Conservation (phyloP, 2,797 vertebrate species). For the Cephalopachus bancanus region DNA sequence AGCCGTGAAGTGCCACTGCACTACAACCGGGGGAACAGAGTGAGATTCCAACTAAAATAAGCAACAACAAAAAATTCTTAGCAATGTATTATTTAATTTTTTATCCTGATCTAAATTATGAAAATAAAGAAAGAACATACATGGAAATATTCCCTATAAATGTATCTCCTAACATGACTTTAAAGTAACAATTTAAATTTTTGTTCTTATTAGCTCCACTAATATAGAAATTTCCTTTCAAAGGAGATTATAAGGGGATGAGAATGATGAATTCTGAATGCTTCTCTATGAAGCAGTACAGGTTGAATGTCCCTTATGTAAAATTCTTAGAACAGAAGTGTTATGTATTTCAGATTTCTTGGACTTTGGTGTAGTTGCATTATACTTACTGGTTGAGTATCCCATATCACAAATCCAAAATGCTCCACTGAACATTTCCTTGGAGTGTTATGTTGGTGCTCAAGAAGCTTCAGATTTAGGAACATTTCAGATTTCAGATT, state of each 20-base stretch:
- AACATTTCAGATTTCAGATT: neutral
- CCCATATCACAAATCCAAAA: neutral
- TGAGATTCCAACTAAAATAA: too few relatives aligned
- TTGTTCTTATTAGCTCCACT: neutral
- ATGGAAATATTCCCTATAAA: neutral
- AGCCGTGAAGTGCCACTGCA: too few relatives aligned
- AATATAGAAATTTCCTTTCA: neutral
- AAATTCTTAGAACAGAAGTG: neutral
- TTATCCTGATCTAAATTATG: slow-evolving; percentile 2
- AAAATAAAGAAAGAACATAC: slow-evolving; percentile 42
- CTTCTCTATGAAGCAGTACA: neutral
- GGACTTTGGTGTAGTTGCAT: neutral
- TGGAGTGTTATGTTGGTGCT: neutral
- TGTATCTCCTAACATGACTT: neutral
- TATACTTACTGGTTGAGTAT: neutral
- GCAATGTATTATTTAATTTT: slow-evolving; percentile 8
- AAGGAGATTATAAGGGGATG: neutral
- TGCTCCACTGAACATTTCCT: neutral
- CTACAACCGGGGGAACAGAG: too few relatives aligned
- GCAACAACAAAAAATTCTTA: neutral
- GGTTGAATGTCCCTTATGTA: neutral
- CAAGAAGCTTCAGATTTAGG: neutral
- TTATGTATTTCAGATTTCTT: neutral
- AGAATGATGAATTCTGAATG: too few relatives aligned
- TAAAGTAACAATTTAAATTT: slow-evolving; percentile 1